Base-by-base conservation (phyloP, 2,888 invertebrate species). In the Meta bourneti region DNA sequence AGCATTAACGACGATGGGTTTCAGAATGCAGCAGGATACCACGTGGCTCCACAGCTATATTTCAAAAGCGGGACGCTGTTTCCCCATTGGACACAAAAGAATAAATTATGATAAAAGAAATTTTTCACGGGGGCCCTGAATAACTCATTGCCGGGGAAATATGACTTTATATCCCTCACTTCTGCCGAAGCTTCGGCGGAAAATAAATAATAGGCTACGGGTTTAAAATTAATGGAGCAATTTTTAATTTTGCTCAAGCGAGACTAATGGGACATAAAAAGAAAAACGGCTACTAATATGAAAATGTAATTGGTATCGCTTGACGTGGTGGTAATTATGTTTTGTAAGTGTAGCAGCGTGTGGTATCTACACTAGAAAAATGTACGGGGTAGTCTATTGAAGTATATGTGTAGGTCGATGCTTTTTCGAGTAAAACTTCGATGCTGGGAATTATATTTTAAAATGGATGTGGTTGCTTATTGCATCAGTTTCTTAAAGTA, bases 81-180 rank as follows among this genome's bases (percentile, higher is more conserved):
- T 54, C 54, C 51, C 70, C 54, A 49, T 74, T 49, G 49, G 20
- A 19, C 52, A 83, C 89, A 89, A 89, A 83, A 79, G 89, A 89
- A 89, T 89, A 89, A 89, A 89, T 89, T 89, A 89, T 61, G 89
- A 89, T 89, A 89, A 89, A 83, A 77, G 71, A 78, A 71, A 11
- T 51, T 78, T 83, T 83, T 71, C 69, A 54, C 13, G 19, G 51
- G 4, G 51, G 13, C 70, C 54, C 52, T 69, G 80, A 81, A 86
- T 86, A 86, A 86, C 85, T 78, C 77, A 77, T 70, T 77, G 78
- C 48, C 13, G 77, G 61, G 77, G 70, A 78, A 78, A 86, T 86
- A 86, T 86, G 85, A 78, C 85, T 86, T 86, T 78, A 86, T 86
- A 70, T 16, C 5, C 61, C 85, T 48, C 48, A 75, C 48, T 77